Conservation (phyloP, 53 echinoderm and acorn worm genomes). For the Mesocentrotus franciscanus region DNA sequence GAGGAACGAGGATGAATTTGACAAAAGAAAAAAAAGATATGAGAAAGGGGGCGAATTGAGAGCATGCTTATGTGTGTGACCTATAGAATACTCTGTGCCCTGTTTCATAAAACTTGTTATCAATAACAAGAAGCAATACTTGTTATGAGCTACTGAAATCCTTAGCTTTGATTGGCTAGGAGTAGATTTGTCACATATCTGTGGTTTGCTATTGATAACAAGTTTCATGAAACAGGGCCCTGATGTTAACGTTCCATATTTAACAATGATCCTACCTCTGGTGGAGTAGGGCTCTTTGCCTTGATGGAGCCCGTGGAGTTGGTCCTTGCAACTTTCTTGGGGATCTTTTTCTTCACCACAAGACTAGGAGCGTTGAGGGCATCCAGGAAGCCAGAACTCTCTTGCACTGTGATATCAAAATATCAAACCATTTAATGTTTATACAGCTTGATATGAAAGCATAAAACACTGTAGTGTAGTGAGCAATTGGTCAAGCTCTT, state of each 20-base stretch:
- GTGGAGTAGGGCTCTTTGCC: slow-evolving; percentile 78
- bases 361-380: slow-evolving; percentile 86
- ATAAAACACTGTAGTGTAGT: no score
- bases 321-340: slow-evolving; percentile 28
- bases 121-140: no score
- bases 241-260: no score
- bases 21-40: no score
- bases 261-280: slow-evolving; percentile 54
- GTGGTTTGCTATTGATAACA: no score
- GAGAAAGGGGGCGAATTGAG: neutral
- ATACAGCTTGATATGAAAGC: neutral
- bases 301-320: slow-evolving; percentile 41
- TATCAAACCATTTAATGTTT: neutral
- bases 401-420: slow-evolving; percentile 70
- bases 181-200: no score
- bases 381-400: slow-evolving; percentile 93
- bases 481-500: no score
- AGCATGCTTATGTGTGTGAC: neutral
- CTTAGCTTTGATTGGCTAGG: no score
- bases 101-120: no score
- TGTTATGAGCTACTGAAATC: no score
- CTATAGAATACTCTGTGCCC: neutral
- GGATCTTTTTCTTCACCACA: slow-evolving; percentile 78
- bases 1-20: no score
- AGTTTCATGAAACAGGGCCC: no score